Evolutionary conservation across 64 coral and sea anemone genomes (phyloP), one percentile per base, ranked within the genome.

Genomic region (Trachythela sp.): DNA sequence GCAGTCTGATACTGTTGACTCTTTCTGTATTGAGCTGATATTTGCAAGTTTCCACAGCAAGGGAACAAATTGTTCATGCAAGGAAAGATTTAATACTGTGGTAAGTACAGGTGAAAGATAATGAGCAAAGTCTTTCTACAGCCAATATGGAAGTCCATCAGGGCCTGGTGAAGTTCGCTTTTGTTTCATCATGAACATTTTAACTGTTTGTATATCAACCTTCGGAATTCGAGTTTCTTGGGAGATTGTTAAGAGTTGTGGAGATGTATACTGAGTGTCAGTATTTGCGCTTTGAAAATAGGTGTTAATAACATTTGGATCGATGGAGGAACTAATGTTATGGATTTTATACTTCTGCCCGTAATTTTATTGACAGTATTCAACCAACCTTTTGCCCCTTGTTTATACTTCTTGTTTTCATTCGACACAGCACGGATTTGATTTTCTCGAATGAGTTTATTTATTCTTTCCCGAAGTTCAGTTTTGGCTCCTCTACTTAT

Each of bases 11-110:
- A 87, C 6, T 27, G 60, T 58, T 22, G 27, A 72, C 50, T 87
- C 88, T 88, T 88, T 68, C 9, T 56, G 59, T n/a, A 41, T 88
- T 24, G 86, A 54, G 48, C 17, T 42, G 40, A n/a, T n/a, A n/a
- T n/a, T n/a, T n/a, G n/a, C n/a, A n/a, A n/a, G n/a, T n/a, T n/a
- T n/a, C n/a, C n/a, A 88, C 40, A 51, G 48, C 14, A 37, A 58
- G 13, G 85, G 85, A 87, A 72, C 68, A 72, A 10, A 35, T 72
- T 72, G 68, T 26, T 72, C 68, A 72, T 72, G 24, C 33, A 72
- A 72, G 29, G 68, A 72, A 26, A 72, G 68, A 72, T 72, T 72
- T n/a, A 72, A 72, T 35, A 72, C 1, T 72, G 17, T 72, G 29
- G 24, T 72, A 72, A 72, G 68, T 31, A 72, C 68, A 72, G 18